These are phyloP conservation scores for Meloidogyne hapla DNA, from an alignment of 1,140 invertebrate genomes.

Conservation along the genomic window DNA sequence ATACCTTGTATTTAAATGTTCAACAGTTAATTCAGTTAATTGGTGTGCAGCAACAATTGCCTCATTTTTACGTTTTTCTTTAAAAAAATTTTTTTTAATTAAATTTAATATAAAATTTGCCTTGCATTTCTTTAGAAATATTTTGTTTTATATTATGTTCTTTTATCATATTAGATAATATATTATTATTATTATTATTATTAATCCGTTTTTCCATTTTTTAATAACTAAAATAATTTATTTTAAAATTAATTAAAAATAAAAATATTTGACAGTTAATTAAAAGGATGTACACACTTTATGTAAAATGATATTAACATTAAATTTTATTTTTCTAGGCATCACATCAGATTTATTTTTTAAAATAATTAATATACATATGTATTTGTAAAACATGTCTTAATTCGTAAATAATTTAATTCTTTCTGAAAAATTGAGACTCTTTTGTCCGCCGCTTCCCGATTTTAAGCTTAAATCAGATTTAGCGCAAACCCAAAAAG, in stretches of 20 bases:
- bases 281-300: too few relatives aligned
- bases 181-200: neutral
- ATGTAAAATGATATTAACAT: too few relatives aligned
- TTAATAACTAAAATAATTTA: neutral
- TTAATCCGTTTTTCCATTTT: neutral
- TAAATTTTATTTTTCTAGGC: too few relatives aligned
- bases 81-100: neutral
- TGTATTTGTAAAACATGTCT: too few relatives aligned
- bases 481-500: too few relatives aligned
- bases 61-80: conserved; percentile 86
- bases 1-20: conserved; percentile 94
- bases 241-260: neutral
- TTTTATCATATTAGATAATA: neutral
- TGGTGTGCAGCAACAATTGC: conserved; percentile 85
- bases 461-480: too few relatives aligned
- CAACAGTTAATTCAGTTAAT: conserved; percentile 86
- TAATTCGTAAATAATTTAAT: too few relatives aligned
- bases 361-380: too few relatives aligned
- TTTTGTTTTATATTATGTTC: conserved; percentile 6
- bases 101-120: neutral
- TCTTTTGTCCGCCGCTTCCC: too few relatives aligned
- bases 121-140: conserved; percentile 1
- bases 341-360: too few relatives aligned
- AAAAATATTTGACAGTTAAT: neutral
- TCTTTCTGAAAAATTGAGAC: too few relatives aligned